Evolutionary conservation across 2,113 vertebrate genomes (phyloP), one percentile per base, ranked within the genome.

Genomic region (Chlamydotis undulata): DNA sequence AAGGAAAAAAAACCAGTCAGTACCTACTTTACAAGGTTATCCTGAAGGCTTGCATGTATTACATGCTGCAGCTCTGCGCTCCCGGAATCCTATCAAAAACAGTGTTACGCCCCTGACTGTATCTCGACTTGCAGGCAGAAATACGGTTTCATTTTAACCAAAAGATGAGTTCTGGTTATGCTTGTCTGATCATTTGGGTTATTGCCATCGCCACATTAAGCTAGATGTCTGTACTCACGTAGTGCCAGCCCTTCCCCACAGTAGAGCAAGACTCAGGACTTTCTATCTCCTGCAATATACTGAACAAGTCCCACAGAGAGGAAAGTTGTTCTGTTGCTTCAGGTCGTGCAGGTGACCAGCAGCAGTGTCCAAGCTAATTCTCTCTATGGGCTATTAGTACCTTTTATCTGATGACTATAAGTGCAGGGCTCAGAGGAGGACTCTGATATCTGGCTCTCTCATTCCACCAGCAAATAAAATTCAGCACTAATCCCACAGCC

Each of bases 401-500:
- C 28, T 92, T 79, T 73, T 92, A 65, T 61, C 63, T 82, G 75
- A 55, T 88, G 55, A 82, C 25, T 61, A 2, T 15, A 52, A 89
- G n/a, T 56, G 13, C 33, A 49, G 50, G 65, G n/a, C 83, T 94
- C 53, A 56, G 24, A 59, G 56, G 53, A 65, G 25, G 21, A 49
- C 41, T 78, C 74, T 89, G 59, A 26, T 76, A 78, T 43, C 68
- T 89, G 41, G 29, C 49, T 64, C 37, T 12, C 8, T 65, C 52
- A 43, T 86, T 90, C 35, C 82, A 67, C 75, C 47, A 47, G 86
- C 31, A 94, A 90, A 94, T 82, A 75, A 93, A 95, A 89, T 78
- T 39, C 45, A 74, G 50, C 56, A 28, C 35, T 83, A 87, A 95
- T 83, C 23, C 59, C 1, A 1, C 15, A 63, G 81, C 74, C 85